These are phyloP conservation scores for Dromiciops gliroides DNA, from an alignment of 2,113 vertebrate genomes.

Conservation along the genomic window DNA sequence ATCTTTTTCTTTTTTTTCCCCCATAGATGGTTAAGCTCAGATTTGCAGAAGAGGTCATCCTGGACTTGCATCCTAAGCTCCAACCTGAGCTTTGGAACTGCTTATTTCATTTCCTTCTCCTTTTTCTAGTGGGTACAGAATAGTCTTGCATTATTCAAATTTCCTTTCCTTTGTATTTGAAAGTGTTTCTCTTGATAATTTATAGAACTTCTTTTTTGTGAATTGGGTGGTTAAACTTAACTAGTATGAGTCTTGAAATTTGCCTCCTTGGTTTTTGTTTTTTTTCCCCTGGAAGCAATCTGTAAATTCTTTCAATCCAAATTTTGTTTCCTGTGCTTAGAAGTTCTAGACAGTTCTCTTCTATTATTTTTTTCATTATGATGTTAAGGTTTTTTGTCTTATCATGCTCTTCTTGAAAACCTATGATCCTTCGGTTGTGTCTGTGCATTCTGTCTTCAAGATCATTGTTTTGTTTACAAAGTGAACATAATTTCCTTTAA, in stretches of 20 bases:
- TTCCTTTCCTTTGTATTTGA: background rate
- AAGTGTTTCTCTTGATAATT: background rate
- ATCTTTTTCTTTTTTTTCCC: background rate
- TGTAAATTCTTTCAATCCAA: background rate
- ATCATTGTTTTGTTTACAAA: background rate
- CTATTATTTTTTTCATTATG: background rate
- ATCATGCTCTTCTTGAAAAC: background rate
- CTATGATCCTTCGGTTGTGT: background rate
- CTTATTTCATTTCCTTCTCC: no score
- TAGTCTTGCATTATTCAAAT: background rate
- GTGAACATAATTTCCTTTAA: background rate
- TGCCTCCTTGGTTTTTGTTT: background rate
- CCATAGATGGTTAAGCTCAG: background rate
- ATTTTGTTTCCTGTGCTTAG: background rate
- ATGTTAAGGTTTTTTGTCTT: no score
- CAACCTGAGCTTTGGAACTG: background rate
- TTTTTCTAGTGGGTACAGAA: background rate
- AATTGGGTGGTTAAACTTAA: background rate
- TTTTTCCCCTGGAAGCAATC: background rate
- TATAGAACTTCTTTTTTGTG: background rate
- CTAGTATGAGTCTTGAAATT: no score
- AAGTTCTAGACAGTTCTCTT: background rate
- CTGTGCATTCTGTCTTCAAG: background rate
- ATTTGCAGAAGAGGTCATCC: background rate
- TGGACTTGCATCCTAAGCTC: background rate